Base-by-base conservation (phyloP, 2,888 invertebrate genomes). In the Drosophila longiperda region DNA sequence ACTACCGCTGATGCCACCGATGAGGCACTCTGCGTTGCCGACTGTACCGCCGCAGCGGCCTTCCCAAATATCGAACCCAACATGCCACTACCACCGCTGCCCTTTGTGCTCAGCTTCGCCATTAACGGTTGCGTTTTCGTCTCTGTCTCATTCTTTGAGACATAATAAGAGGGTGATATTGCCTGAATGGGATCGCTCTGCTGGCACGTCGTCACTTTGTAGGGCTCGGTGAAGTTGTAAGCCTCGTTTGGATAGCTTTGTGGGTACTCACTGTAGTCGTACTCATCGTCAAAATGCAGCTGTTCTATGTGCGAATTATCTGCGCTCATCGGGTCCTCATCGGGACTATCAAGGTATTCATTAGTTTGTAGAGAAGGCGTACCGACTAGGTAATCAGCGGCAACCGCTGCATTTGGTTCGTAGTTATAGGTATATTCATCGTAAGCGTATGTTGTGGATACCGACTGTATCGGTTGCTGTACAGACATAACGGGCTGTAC, bases 21-120 rank as follows among this genome's bases (percentile, higher is more conserved):
- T 9, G 89, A 85, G 36, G 92, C 91, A 23, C 91, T 83, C 63
- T 91, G 91, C 0, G 92, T 88, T 3, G 92, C 92, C 6, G 92
- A 90, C 74, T 92, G 92, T 45, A 92, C 91, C 9, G 92, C 92
- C 33, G 92, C 92, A 50, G 92, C 92, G 17, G 92, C 92, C 73
- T 92, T 92, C 0, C 90, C 92, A 54, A 92, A 83, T 62, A 92
- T 90, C 6, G 91, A 92, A n/a, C 92, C 92, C 42, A 92, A 90
- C 90, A 92, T 85, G 12, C 92, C 87, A 33, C 92, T 85, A 34
- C 84, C 78, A 33, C 81, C 72, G 6, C 69, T 52, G 32, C 33
- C 48, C 38, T 54, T 42, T 40, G 26, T 36, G 34, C 11, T 34
- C 23, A 50, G 40, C 9, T 68, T 73, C 9, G 34, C 15, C 5